Evolutionary conservation across 2,113 vertebrate species (phyloP), one percentile per base, ranked within the genome.

Genomic region (Crypturellus undulatus): DNA sequence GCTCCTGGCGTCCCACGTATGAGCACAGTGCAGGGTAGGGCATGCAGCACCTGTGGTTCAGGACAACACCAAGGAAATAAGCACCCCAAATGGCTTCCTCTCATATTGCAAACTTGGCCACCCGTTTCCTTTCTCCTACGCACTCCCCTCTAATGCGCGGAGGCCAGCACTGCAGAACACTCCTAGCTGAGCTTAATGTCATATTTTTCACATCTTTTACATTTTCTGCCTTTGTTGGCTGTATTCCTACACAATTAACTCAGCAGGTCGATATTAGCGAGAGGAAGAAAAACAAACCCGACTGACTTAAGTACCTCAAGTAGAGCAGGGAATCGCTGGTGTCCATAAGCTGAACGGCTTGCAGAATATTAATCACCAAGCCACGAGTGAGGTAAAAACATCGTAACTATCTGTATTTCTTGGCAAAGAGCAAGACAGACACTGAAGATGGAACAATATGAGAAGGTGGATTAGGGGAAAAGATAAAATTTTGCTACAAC

Each of bases 191-290:
- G 54, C 24, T 4, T 17, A 2, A 79, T 84, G 12, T n/a, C 49
- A 77, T 2, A 7, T 32, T 65, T 65, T 65, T 28, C 12, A 43
- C 24, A 6, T 54, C 86, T 93, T 88, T 62, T 78, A 76, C 69
- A 36, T 91, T 62, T 83, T 75, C 51, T 78, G 64, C 56, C 82
- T 86, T 83, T 58, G 28, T 32, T 60, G 63, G 36, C 67, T 92
- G 45, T 73, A 90, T 81, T 87, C 71, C 79, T 95, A 67, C 51
- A 80, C 79, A 90, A 93, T 94, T 94, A 91, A 71, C 85, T 95
- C 85, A 71, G 72, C 76, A 90, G 93, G 94, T 91, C 64, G 72
- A 85, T 94, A 94, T 86, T 80, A 96, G 72, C 68, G 90, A 84
- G 76, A 91, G 84, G 56, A 95, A 93, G 79, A 90, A 92, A 95